Percentiles rank a stretch among this genome's conserved stretches.
These are phyloP conservation scores for Epinephelus fuscoguttatus DNA, from an alignment of 2,113 vertebrate species.

Conservation along the genomic window DNA sequence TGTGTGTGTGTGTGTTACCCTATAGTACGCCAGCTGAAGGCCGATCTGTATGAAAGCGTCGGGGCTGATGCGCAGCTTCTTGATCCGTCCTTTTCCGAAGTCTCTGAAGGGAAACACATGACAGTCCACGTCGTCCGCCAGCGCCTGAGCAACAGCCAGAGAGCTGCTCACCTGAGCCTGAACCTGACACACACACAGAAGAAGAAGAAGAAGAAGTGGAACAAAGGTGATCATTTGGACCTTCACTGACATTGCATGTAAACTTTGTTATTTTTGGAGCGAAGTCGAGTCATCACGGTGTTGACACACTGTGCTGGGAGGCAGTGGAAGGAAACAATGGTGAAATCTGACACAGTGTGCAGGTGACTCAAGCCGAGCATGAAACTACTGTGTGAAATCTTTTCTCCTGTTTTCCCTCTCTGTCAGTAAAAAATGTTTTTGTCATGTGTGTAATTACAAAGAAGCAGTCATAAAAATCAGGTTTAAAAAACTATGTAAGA, in stretches of 20 bases:
- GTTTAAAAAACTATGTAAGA: no score
- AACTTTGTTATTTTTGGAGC: neutral
- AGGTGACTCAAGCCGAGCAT: neutral
- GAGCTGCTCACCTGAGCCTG: conserved; percentile 80
- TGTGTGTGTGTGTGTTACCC: conserved; percentile 56
- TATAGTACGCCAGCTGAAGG: conserved; percentile 93
- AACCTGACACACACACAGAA: conserved; percentile 63
- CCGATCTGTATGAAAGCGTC: conserved; percentile 95
- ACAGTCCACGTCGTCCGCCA: conserved; percentile 94
- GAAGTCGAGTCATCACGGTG: neutral
- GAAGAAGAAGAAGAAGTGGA: neutral
- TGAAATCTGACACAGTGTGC: neutral
- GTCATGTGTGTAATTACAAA: no score
- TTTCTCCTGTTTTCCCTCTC: no score
- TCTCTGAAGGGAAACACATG: conserved; percentile 88
- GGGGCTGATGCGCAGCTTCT: conserved; percentile 91
- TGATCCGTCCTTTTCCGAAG: conserved; percentile 94
- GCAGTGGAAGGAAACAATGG: neutral
- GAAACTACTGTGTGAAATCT: no score
- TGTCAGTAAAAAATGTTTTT: no score
- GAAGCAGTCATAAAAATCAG: no score
- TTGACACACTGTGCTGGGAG: neutral
- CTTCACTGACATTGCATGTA: neutral
- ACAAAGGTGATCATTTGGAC: neutral
- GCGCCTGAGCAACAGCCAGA: conserved; percentile 84